Conservation (phyloP, 2,113 vertebrate species). For the Platycercus adscitus region DNA sequence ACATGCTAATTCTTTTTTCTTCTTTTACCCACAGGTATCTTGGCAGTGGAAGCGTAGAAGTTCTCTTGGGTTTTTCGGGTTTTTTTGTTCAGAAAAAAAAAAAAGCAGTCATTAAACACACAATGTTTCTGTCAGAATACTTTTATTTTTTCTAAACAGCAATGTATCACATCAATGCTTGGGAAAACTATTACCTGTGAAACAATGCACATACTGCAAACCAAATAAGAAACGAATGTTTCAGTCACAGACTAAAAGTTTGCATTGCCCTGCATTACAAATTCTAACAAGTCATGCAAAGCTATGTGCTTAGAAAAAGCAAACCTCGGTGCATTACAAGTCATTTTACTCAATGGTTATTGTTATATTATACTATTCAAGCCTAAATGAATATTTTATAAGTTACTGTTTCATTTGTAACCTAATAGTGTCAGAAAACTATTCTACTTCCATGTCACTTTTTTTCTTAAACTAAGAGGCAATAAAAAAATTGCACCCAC, state of each 20-base stretch:
- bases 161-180: background rate
- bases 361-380: background rate
- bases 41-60: background rate
- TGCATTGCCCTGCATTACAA: background rate
- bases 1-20: background rate
- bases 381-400: background rate
- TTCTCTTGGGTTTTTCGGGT: background rate
- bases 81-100: background rate
- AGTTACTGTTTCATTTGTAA: background rate
- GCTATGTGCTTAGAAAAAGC: background rate
- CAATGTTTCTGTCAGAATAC: background rate
- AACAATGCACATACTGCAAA: background rate
- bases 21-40: conserved; percentile 23
- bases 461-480: background rate
- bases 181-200: background rate
- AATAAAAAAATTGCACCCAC: background rate
- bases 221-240: background rate
- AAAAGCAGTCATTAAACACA: background rate
- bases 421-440: background rate
- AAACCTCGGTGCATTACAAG: background rate
- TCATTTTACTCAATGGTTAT: background rate
- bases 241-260: background rate
- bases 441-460: background rate
- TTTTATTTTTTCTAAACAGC: background rate
- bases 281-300: background rate